Base-by-base conservation (phyloP, 2,797 vertebrate species). In the Muscicapa striata region DNA sequence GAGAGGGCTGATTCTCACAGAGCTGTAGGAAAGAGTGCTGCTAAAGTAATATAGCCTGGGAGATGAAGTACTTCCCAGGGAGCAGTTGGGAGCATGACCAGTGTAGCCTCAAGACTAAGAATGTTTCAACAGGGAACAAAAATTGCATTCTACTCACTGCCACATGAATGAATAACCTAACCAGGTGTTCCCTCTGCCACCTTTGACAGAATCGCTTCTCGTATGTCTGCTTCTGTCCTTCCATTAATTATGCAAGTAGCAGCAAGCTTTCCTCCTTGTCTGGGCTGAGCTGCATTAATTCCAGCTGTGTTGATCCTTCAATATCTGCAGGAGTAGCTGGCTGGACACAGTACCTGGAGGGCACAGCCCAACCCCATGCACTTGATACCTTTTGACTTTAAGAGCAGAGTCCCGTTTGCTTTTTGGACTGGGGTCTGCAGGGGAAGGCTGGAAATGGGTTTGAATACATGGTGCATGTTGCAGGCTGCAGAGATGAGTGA, bases 401-500 rank as follows among this genome's bases (percentile, higher is more conserved):
- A 77, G 34, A 62, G n/a, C 59, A 40, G 64, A 76, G 15, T 87
- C 8, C n/a, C 49, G 24, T 34, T 91, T 23, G 32, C 6, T 54
- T 91, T 87, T 80, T 29, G 43, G 55, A 19, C 30, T 61, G 41
- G 15, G 16, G 19, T 87, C 43, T 75, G 13, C 27, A 62, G 46
- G 10, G 48, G 20, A 57, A 49, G 54, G 54, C 69, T 68, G 16
- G 30, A 59, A 75, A 11, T 13, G 15, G 32, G 11, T 67, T 87
- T 84, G 75, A 54, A 59, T 54, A 29, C 5, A 1, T 29, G 55
- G 5, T 2, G 1, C 34, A 7, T 51, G 10, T 70, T 62, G 6
- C 8, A 52, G 69, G 21, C 69, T 67, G 22, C 0, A 0, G 32
- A 59, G 45, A n/a, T 30, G 30, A 75, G 48, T 3, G 1, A 6